A percentile compares a stretch with the other conserved stretches of the same genome.
Evolutionary conservation across 2,797 vertebrate genomes (phyloP).

Genomic region (Lacerta agilis): DNA sequence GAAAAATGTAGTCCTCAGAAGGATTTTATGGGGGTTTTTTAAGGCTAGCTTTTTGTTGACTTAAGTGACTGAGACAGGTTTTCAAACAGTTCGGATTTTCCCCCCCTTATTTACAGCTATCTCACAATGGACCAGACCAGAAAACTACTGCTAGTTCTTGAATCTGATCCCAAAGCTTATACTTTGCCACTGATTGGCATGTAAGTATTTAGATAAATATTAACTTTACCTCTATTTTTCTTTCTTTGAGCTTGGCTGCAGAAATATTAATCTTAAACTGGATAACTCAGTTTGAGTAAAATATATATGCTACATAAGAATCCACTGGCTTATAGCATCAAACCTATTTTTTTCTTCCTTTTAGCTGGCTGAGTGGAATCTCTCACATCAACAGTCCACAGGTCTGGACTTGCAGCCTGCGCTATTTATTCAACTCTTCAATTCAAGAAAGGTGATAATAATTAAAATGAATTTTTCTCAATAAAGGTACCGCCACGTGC

Average conservation of each 20-base stretch:
- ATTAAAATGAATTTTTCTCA: background rate
- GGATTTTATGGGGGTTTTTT: background rate
- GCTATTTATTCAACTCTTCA: constrained; percentile 87
- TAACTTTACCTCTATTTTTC: background rate
- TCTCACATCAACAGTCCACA: constrained; percentile 87
- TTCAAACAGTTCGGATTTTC: background rate
- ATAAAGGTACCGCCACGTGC: too few relatives aligned
- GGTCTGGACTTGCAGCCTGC: constrained; percentile 90
- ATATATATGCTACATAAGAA: background rate
- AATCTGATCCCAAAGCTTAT: constrained; percentile 93
- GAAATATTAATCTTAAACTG: background rate
- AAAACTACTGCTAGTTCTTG: constrained; percentile 91
- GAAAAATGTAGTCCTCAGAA: background rate
- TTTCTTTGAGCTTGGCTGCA: background rate
- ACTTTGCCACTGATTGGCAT: constrained; percentile 92
- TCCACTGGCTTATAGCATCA: background rate
- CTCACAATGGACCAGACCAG: constrained; percentile 96
- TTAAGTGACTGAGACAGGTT: background rate
- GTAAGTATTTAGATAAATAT: constrained; percentile 81
- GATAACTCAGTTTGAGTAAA: constrained; percentile 11
- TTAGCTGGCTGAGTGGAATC: constrained; percentile 93
- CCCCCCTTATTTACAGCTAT: constrained; percentile 82
- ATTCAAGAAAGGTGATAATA: constrained; percentile 89
- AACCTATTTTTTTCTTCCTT: constrained; percentile 6
- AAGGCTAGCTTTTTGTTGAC: background rate